Conservation (phyloP, 2,797 vertebrate genomes). For the Podargus strigoides region DNA sequence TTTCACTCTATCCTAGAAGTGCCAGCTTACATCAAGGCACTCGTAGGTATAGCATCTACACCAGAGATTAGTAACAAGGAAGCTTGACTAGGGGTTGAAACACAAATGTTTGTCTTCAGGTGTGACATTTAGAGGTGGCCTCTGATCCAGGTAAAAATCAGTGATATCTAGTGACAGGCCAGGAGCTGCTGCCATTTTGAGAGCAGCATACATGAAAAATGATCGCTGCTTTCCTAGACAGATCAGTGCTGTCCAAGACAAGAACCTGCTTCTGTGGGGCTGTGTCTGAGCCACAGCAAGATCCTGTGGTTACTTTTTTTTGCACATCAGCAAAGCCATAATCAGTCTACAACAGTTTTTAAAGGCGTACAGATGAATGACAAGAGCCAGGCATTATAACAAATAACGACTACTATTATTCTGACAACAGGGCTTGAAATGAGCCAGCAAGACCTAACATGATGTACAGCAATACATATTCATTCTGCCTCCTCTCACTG, state of each 20-base stretch:
- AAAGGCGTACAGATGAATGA: neutral
- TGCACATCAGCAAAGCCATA: neutral
- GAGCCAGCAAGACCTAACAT: neutral
- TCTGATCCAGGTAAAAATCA: neutral
- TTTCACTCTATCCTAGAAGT: neutral
- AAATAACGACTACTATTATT: neutral
- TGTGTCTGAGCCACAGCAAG: neutral
- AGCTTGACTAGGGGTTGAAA: neutral
- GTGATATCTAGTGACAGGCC: neutral
- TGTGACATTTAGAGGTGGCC: neutral
- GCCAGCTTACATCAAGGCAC: neutral
- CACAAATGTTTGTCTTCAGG: neutral
- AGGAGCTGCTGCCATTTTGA: neutral
- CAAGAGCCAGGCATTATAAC: neutral
- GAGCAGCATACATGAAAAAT: neutral
- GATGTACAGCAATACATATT: neutral
- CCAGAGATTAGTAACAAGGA: neutral
- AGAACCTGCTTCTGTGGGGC: neutral
- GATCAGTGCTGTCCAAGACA: neutral
- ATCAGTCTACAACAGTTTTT: neutral
- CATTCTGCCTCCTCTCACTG: neutral
- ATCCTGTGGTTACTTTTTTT: neutral
- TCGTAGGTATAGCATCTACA: fast-evolving
- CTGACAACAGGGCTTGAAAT: neutral
- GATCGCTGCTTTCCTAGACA: neutral